phyloP scores from a whole-genome alignment of 53 echinoderm and acorn worm species.

The Antedon mediterranea region DNA sequence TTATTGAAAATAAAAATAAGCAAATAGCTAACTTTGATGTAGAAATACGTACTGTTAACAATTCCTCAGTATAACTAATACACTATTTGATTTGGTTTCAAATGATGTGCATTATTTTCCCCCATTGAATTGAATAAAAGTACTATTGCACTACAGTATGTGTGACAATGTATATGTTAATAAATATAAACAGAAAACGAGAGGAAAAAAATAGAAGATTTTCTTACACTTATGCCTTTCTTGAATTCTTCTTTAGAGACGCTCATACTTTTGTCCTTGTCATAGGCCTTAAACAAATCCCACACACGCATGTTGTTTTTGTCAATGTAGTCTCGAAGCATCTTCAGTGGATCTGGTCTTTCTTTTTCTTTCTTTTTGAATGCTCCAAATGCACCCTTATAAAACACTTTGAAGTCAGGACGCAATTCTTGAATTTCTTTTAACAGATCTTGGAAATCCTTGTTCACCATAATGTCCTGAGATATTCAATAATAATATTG shows the following conservation, averaged over 20 bases:
- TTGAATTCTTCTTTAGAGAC: conserved; percentile 84
- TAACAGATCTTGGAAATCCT: conserved; percentile 54
- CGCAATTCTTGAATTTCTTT: conserved; percentile 43
- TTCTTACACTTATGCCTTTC: conserved; percentile 68
- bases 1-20: too few species aligned
- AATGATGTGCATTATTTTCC: too few species aligned
- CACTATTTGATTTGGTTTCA: too few species aligned
- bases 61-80: too few species aligned
- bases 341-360: conserved; percentile 43
- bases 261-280: conserved; percentile 88
- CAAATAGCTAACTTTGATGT: too few species aligned
- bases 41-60: too few species aligned
- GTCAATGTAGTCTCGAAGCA: conserved; percentile 64
- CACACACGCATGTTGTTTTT: conserved; percentile 75
- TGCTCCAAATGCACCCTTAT: conserved; percentile 62
- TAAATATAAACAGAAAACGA: too few species aligned
- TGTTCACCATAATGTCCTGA: conserved; percentile 86
- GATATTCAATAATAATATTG: neutral
- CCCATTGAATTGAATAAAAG: too few species aligned
- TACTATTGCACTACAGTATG: too few species aligned
- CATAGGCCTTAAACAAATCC: conserved; percentile 85
- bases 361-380: conserved; percentile 58
- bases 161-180: too few species aligned
- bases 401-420: conserved; percentile 43
- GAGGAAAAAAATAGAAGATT: too few species aligned